These are phyloP conservation scores for Paramormyrops hopkinsi DNA, from an alignment of 2,797 vertebrate species.

Conservation along the genomic window DNA sequence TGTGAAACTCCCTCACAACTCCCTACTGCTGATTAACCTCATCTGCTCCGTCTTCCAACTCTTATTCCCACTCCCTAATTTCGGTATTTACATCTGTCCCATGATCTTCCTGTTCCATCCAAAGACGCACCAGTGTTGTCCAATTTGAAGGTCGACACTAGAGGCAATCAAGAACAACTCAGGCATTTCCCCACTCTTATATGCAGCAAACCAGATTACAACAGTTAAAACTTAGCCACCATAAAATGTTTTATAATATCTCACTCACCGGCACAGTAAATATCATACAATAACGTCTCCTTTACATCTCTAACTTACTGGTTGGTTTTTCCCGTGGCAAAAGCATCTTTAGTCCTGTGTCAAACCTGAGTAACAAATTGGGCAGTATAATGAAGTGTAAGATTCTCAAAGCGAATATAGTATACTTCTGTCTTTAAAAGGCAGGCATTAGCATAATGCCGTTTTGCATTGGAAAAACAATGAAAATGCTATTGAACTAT, in stretches of 20 bases:
- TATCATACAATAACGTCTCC: background rate
- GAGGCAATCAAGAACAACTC: background rate
- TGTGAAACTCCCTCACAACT: background rate
- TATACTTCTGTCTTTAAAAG: background rate
- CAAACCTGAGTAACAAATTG: background rate
- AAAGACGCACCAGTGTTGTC: slow-evolving; percentile 26
- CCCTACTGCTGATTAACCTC: rapidly evolving
- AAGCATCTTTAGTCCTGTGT: background rate
- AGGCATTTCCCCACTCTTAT: background rate
- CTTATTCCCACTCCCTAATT: slow-evolving; percentile 23
- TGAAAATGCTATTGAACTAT: background rate
- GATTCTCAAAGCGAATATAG: background rate
- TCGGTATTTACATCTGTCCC: slow-evolving; percentile 44
- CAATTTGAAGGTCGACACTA: background rate
- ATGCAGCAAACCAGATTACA: background rate
- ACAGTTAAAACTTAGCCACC: background rate
- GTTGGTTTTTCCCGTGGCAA: background rate
- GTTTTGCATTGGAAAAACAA: background rate
- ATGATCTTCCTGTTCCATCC: slow-evolving; percentile 43
- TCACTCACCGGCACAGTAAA: background rate
- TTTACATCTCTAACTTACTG: background rate
- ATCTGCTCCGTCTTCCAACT: slow-evolving; percentile 20
- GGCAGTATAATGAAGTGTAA: background rate
- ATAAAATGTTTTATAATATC: background rate
- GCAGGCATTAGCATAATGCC: background rate